Percentiles rank a stretch among this genome's conserved stretches.
These are phyloP conservation scores for Scortum barcoo DNA, from an alignment of 2,113 vertebrate genomes.

Conservation along the genomic window DNA sequence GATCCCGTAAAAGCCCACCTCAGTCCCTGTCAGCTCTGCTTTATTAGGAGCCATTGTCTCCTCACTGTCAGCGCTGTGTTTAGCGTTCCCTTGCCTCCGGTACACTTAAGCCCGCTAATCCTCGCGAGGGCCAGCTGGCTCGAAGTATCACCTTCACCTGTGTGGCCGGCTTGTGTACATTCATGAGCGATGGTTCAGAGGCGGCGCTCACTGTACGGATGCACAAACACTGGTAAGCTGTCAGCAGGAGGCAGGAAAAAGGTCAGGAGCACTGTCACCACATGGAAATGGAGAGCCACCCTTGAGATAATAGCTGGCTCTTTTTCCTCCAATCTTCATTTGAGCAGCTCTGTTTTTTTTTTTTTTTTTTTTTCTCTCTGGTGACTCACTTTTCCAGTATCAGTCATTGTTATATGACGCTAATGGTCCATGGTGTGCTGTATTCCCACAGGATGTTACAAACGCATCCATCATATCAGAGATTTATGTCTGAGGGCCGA, in stretches of 20 bases:
- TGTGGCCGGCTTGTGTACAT: conserved; percentile 72
- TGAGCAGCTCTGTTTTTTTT: conserved; percentile 49
- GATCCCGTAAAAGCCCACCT: conserved; percentile 78
- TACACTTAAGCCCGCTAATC: conserved; percentile 87
- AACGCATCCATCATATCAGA: conserved; percentile 53
- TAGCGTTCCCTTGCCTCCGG: conserved; percentile 80
- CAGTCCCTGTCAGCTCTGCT: conserved; percentile 63
- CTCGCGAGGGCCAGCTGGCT: conserved; percentile 72
- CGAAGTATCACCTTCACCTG: conserved; percentile 77
- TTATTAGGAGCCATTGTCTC: conserved; percentile 78
- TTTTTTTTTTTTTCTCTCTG: conserved; percentile 26
- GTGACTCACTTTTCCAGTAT: conserved; percentile 54
- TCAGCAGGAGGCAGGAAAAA: conserved; percentile 4
- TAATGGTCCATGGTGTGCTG: conserved; percentile 73
- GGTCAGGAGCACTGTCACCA: conserved; percentile 28
- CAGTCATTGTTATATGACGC: conserved; percentile 58
- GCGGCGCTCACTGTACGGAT: conserved; percentile 51
- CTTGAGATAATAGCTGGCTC: neutral
- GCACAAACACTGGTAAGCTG: conserved; percentile 55
- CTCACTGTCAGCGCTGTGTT: conserved; percentile 76
- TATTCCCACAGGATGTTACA: conserved; percentile 39
- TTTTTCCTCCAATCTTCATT: conserved; percentile 23
- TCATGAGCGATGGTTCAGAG: conserved; percentile 66
- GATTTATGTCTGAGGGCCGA: conserved; percentile 33
- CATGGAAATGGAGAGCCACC: conserved; percentile 29